Evolutionary conservation across 2,113 vertebrate species (phyloP).

Genomic region (Megaleporinus macrocephalus): DNA sequence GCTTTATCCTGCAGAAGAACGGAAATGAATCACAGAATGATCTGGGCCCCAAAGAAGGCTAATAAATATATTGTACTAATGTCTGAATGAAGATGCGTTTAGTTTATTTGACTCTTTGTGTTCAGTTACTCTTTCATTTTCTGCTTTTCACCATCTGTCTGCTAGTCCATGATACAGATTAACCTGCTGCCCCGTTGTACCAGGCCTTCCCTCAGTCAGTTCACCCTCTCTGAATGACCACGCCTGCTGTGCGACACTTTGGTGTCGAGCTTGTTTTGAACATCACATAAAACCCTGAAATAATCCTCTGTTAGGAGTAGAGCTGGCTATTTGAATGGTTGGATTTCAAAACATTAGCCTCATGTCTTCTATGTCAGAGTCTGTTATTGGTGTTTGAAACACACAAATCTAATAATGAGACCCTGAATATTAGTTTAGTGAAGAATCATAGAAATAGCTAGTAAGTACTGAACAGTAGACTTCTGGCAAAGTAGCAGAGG

Average conservation of each 20-base stretch:
- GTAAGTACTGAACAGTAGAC: background rate
- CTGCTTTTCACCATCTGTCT: background rate
- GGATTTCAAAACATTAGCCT: too few species aligned
- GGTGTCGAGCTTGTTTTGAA: too few species aligned
- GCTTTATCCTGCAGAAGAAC: background rate
- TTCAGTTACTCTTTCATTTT: background rate
- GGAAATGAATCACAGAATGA: constrained; percentile 27
- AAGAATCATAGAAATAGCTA: background rate
- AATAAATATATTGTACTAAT: background rate
- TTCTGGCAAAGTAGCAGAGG: background rate
- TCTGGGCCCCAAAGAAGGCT: background rate
- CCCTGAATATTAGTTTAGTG: background rate
- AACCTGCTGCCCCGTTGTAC: background rate
- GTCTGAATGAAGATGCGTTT: too few species aligned
- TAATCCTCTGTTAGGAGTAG: too few species aligned
- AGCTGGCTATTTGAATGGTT: background rate
- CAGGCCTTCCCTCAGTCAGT: background rate
- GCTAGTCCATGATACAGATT: background rate
- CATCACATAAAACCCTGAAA: too few species aligned
- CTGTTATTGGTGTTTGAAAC: background rate
- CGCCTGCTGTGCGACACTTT: too few species aligned
- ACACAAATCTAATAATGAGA: background rate
- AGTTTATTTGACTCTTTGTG: background rate
- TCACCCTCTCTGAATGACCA: background rate
- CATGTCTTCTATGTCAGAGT: too few species aligned